Evolutionary conservation across 2,113 vertebrate genomes (phyloP), one percentile per base, ranked within the genome.

Genomic region (Perca fluviatilis): DNA sequence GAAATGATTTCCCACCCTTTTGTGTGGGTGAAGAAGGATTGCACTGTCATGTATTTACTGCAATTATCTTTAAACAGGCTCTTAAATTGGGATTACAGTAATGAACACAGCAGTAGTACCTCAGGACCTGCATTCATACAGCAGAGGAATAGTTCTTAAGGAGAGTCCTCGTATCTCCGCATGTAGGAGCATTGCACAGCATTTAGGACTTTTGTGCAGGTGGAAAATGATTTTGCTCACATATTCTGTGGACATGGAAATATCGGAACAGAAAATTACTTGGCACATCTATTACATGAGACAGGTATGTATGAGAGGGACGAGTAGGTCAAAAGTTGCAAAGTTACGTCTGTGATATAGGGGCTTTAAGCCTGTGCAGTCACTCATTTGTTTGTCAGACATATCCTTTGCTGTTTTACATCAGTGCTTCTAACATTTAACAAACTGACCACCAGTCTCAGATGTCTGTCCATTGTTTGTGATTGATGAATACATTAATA

Each of bases 401-500:
- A 30, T 25, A 16, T 79, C 36, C 53, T 63, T 68, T 77, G 25
- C 81, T 88, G 78, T 61, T 84, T 75, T 51, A 25, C 76, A 70
- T 65, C 58, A 75, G 56, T 69, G 46, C 25, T 30, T 40, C 33
- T 68, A 46, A 81, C 69, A 77, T 85, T 77, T 80, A 74, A 79
- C 74, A 83, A 83, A 68, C 53, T 72, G 76, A 72, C 81, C 51
- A 58, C 63, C 79, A 73, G 85, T 63, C 83, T 83, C 61, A 9
- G 71, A 84, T 65, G 77, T 66, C 86, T 77, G n/a, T 50, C 69
- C 61, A 0, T 84, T 79, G 40, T 66, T 82, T 74, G 58, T 89
- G 82, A 92, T 92, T 84, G 89, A 93, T 91, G 87, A 93, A 88
- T 83, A 79, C 78, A 69, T 49, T 89, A 85, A 93, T 79, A 75